Evolutionary conservation across 2,797 vertebrate genomes (phyloP).

Genomic region (Sebastes kiyomatsui): DNA sequence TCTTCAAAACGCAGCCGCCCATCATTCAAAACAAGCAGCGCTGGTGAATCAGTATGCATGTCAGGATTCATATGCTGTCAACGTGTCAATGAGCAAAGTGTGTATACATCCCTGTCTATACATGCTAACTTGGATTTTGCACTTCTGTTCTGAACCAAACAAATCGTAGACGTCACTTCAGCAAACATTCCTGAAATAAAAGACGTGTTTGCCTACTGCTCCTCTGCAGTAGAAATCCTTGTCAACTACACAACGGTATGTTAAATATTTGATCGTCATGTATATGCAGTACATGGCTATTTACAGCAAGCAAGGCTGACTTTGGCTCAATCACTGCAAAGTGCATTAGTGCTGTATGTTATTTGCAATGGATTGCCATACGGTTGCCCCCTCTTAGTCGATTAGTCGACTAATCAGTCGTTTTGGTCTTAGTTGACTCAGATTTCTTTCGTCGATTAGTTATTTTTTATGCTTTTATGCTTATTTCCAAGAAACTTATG

Average conservation of each 20-base stretch:
- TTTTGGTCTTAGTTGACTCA: too few species aligned
- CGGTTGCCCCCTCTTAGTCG: not conserved
- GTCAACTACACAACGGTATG: conserved; percentile 6
- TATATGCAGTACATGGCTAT: conserved; percentile 40
- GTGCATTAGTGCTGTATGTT: conserved; percentile 3
- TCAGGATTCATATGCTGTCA: not conserved
- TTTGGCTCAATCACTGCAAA: conserved; percentile 41
- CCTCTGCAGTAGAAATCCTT: conserved; percentile 25
- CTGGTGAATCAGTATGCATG: not conserved
- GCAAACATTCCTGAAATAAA: conserved; percentile 16
- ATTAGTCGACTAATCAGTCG: not conserved
- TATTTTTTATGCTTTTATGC: too few species aligned
- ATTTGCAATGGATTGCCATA: not conserved
- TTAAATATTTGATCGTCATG: conserved; percentile 58
- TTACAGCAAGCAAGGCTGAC: conserved; percentile 22
- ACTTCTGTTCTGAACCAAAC: not conserved
- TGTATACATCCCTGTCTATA: not conserved
- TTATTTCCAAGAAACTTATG: too few species aligned
- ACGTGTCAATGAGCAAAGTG: not conserved
- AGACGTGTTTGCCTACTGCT: conserved; percentile 6
- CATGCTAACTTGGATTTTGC: not conserved
- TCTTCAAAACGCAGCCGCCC: not conserved
- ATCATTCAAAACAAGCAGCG: not conserved
- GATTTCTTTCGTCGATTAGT: not conserved
- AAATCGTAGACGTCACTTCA: not conserved